Evolutionary conservation across 2,888 invertebrate genomes (phyloP).

Genomic region (Ophion ellenae): DNA sequence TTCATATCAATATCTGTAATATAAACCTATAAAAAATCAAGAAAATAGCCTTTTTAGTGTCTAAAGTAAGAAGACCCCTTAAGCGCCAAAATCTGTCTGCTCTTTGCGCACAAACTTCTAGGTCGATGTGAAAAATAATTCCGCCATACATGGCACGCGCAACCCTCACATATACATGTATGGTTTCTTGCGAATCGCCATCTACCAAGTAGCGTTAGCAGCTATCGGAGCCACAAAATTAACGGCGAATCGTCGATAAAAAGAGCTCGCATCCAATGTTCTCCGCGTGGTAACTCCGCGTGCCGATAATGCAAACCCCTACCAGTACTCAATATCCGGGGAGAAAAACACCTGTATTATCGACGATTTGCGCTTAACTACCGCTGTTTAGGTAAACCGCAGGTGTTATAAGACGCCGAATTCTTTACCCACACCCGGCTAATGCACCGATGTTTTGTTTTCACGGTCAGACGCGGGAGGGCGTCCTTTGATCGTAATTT

Average conservation of each 20-base stretch:
- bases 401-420: neutral
- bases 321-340: neutral
- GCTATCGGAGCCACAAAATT: conserved; percentile 3
- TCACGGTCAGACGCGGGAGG: neutral
- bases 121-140: conserved; percentile 13
- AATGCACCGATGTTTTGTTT: neutral
- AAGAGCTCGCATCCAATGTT: neutral
- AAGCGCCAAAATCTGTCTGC: neutral
- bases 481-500: neutral
- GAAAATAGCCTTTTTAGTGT: too few species aligned
- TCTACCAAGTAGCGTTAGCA: conserved; percentile 34
- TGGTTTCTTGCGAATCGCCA: conserved; percentile 33
- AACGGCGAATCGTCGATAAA: conserved; percentile 48
- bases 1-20: too few species aligned
- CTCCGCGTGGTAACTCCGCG: neutral
- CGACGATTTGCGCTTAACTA: conserved; percentile 29
- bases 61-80: too few species aligned
- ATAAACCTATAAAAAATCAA: too few species aligned
- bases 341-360: conserved; percentile 47
- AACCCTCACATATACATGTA: neutral
- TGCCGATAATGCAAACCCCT: conserved; percentile 39
- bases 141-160: neutral
- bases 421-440: conserved; percentile 24
- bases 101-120: neutral
- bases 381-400: conserved; percentile 17